These are phyloP conservation scores for Stomatorhinus ivindoensis DNA, from an alignment of 2,113 vertebrate species.

Conservation along the genomic window DNA sequence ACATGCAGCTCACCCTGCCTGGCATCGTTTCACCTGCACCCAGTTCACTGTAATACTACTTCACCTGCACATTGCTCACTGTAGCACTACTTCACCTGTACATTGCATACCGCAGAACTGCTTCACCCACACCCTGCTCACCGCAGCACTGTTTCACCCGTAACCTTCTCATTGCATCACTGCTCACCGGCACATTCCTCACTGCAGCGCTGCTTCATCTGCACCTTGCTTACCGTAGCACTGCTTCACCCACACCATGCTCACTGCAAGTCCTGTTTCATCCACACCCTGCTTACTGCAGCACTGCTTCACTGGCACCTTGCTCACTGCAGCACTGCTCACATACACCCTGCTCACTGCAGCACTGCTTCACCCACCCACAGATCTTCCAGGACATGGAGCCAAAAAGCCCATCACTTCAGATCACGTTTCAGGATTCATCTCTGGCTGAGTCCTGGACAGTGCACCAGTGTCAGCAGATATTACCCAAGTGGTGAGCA, in stretches of 20 bases:
- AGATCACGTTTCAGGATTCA: slow-evolving; percentile 4
- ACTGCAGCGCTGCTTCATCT: too few relatives aligned
- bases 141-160: not conserved
- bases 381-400: not conserved
- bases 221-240: not conserved
- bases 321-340: too few relatives aligned
- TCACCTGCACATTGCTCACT: not conserved
- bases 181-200: not conserved
- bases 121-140: not conserved
- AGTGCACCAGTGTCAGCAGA: not conserved
- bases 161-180: too few relatives aligned
- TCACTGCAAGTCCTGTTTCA: not conserved
- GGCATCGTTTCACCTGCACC: too few relatives aligned
- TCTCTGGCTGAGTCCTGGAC: not conserved
- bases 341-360: not conserved
- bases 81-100: not conserved
- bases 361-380: not conserved
- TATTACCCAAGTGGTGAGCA: not conserved
- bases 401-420: slow-evolving; percentile 15
- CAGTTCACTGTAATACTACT: not conserved
- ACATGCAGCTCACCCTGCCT: too few relatives aligned
- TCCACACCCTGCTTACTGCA: not conserved
- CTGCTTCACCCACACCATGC: not conserved
- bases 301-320: not conserved
- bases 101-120: too few relatives aligned